Evolutionary conservation across 2,888 invertebrate genomes (phyloP).

Genomic region (Pediacus dermestoides): DNA sequence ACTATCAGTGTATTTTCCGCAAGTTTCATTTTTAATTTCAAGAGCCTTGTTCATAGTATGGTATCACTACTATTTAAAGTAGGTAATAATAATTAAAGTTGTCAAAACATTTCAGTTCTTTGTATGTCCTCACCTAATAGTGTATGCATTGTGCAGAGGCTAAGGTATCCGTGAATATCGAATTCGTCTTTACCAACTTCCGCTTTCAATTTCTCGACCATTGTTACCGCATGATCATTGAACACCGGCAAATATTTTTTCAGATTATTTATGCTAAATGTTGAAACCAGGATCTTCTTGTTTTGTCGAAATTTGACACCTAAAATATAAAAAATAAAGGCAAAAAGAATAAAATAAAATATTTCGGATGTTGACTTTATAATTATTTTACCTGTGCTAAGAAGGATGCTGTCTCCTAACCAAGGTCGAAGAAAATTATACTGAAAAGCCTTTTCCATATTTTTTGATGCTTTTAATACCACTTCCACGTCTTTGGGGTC

Average conservation of each 20-base stretch:
- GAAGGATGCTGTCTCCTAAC: slow-evolving; percentile 30
- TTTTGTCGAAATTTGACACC: slow-evolving; percentile 27
- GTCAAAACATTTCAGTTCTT: too few species aligned
- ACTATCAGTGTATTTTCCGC: too few species aligned
- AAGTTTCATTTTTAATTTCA: too few species aligned
- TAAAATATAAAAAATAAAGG: too few species aligned
- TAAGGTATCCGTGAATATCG: slow-evolving; percentile 27
- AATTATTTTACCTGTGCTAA: slow-evolving; percentile 25
- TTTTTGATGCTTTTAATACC: slow-evolving; percentile 21
- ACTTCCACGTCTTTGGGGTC: slow-evolving; percentile 30
- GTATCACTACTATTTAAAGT: too few species aligned
- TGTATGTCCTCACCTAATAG: too few species aligned
- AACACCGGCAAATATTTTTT: slow-evolving; percentile 28
- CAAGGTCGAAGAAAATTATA: slow-evolving; percentile 28
- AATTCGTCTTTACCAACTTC: slow-evolving; percentile 28
- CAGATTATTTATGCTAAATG: slow-evolving; percentile 28
- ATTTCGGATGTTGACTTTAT: background rate
- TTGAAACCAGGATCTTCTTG: slow-evolving; percentile 30
- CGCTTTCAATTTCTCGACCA: slow-evolving; percentile 20
- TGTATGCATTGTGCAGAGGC: slow-evolving; percentile 25
- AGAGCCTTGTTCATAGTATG: too few species aligned
- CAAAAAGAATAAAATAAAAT: background rate
- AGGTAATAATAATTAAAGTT: too few species aligned
- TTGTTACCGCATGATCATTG: slow-evolving; percentile 23
- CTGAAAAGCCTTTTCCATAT: slow-evolving; percentile 26